phyloP scores from a whole-genome alignment of 2,888 invertebrate genomes.

The Nymphalis urticae region DNA sequence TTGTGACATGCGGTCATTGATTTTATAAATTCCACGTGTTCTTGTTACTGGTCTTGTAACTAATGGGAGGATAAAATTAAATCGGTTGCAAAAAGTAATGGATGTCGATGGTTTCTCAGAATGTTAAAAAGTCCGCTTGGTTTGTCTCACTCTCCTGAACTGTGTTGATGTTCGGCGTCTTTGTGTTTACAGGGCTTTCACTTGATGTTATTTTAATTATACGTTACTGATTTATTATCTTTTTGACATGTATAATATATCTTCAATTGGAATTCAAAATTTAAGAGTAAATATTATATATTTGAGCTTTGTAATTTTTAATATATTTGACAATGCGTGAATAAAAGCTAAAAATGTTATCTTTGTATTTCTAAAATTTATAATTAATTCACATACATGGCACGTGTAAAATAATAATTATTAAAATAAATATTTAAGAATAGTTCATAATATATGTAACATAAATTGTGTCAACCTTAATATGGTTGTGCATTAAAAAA shows the following conservation, averaged over 20 bases:
- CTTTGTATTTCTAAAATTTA: too few relatives aligned
- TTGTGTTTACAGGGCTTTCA: constrained; percentile 25
- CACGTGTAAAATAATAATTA: neutral
- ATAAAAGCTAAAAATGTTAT: too few relatives aligned
- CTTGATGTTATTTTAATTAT: neutral
- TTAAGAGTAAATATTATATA: too few relatives aligned
- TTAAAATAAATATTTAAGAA: neutral
- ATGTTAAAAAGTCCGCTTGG: constrained; percentile 27
- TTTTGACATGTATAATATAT: neutral
- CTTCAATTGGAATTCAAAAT: too few relatives aligned
- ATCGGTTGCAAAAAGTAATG: constrained; percentile 25
- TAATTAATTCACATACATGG: too few relatives aligned
- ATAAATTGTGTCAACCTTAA: constrained; percentile 17
- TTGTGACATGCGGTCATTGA: too few relatives aligned
- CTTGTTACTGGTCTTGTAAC: neutral
- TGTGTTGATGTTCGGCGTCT: constrained; percentile 26
- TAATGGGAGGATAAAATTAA: constrained; percentile 4
- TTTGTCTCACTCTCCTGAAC: constrained; percentile 27
- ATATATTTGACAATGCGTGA: neutral
- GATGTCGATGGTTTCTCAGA: constrained; percentile 30
- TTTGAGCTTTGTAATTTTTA: neutral
- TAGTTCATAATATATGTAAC: neutral
- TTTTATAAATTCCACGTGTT: too few relatives aligned
- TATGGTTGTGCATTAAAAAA: neutral
- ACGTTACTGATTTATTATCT: neutral